Evolutionary conservation across 64 coral and sea anemone genomes (phyloP).

Genomic region (Orbicella faveolata): DNA sequence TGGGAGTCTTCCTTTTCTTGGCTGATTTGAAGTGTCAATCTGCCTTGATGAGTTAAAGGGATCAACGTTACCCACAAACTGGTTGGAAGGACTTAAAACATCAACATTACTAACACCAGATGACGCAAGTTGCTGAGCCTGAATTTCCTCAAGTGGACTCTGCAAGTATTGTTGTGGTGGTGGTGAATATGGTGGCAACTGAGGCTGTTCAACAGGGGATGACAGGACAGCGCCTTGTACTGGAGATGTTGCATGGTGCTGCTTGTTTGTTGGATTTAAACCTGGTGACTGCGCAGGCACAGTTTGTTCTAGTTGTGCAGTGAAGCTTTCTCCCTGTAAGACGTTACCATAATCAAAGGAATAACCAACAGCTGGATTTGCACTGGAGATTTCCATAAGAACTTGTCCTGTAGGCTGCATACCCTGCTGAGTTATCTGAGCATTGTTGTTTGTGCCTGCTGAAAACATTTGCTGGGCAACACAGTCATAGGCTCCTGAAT

Average conservation of each 20-base stretch:
- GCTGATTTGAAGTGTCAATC: conserved; percentile 6
- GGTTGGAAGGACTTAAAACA: conserved; percentile 13
- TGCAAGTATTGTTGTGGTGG: conserved; percentile 16
- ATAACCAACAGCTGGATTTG: conserved; percentile 11
- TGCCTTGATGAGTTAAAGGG: conserved; percentile 23
- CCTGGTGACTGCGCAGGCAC: conserved; percentile 25
- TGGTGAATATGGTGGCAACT: conserved; percentile 28
- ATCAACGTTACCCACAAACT: conserved; percentile 11
- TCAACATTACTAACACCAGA: conserved; percentile 3
- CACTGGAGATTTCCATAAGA: conserved; percentile 33
- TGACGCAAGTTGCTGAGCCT: conserved; percentile 27
- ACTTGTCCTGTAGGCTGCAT: conserved; percentile 9
- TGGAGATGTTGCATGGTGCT: conserved; percentile 11
- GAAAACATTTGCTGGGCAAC: neutral
- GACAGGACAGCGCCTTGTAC: conserved; percentile 12
- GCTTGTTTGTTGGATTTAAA: neutral
- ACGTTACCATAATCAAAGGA: conserved; percentile 14
- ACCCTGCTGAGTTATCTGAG: conserved; percentile 13
- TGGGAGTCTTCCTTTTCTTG: conserved; percentile 48
- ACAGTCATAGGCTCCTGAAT: conserved; percentile 25
- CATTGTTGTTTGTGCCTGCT: neutral
- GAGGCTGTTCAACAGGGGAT: conserved; percentile 37
- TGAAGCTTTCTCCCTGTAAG: conserved; percentile 24
- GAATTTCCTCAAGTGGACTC: conserved; percentile 41
- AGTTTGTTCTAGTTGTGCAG: conserved; percentile 10